Conservation (phyloP, 2,888 invertebrate species). For the Megastigmus dorsalis region DNA sequence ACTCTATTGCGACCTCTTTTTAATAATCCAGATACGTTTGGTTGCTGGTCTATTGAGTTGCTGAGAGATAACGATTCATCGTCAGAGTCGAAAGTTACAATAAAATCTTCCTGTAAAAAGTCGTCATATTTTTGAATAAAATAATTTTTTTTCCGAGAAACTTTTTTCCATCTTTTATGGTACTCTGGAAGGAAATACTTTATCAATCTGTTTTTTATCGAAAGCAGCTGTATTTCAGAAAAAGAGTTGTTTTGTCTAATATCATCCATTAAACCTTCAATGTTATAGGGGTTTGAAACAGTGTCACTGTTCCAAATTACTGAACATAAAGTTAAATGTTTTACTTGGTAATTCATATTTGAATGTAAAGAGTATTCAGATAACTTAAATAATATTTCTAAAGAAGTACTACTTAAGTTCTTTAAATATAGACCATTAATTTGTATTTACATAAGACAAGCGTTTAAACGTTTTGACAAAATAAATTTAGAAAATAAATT, state of each 20-base stretch:
- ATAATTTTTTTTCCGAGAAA: background rate
- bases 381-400: too few relatives aligned
- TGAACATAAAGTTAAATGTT: slow-evolving; percentile 1
- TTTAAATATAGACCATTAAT: too few relatives aligned
- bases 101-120: slow-evolving; percentile 11
- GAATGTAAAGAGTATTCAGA: too few relatives aligned
- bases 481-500: too few relatives aligned
- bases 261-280: background rate
- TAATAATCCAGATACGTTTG: background rate
- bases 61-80: background rate
- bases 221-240: background rate
- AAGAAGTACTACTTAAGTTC: too few relatives aligned
- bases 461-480: too few relatives aligned
- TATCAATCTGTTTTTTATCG: background rate
- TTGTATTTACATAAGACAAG: too few relatives aligned
- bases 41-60: background rate
- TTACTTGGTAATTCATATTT: background rate
- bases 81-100: too few relatives aligned
- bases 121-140: background rate
- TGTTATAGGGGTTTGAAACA: background rate
- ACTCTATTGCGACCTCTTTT: background rate
- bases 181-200: slow-evolving; percentile 10
- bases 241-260: background rate
- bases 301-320: background rate
- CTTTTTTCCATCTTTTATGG: slow-evolving; percentile 9